Evolutionary conservation across 2,888 invertebrate species (phyloP).

Genomic region (Rhamphomyia laevipes): DNA sequence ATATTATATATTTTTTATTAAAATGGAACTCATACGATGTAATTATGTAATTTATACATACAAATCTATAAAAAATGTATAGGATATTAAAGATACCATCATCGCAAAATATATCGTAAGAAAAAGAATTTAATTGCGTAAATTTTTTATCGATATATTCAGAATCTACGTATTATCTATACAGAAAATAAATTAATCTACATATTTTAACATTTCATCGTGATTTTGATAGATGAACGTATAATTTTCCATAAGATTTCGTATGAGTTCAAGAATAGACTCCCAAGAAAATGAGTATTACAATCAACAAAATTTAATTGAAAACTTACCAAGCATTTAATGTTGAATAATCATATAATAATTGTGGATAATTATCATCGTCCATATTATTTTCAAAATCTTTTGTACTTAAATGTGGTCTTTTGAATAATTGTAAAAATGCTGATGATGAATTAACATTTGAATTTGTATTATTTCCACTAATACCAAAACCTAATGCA

Average conservation of each 20-base stretch:
- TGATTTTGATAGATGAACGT: no score
- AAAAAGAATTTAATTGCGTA: no score
- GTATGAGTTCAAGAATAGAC: not conserved
- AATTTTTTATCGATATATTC: no score
- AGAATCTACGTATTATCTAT: no score
- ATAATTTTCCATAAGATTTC: not conserved
- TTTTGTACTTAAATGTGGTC: constrained; percentile 65
- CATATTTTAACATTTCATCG: no score
- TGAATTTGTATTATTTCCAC: not conserved
- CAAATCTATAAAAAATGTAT: no score
- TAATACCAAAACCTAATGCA: not conserved
- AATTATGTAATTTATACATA: no score
- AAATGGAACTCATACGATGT: no score
- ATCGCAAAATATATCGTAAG: no score
- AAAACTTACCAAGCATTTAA: constrained; percentile 66
- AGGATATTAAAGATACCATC: no score
- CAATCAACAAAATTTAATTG: no score
- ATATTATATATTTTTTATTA: not conserved
- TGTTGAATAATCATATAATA: constrained; percentile 81
- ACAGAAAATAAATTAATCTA: no score
- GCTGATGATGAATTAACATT: constrained; percentile 22
- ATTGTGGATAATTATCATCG: constrained; percentile 69
- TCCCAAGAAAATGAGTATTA: not conserved
- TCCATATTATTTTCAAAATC: constrained; percentile 68
- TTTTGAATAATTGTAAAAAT: constrained; percentile 44